Percentiles rank a stretch among this genome's conserved stretches.
Conservation (phyloP, 2,888 invertebrate genomes). For the Eudemis profundana region DNA sequence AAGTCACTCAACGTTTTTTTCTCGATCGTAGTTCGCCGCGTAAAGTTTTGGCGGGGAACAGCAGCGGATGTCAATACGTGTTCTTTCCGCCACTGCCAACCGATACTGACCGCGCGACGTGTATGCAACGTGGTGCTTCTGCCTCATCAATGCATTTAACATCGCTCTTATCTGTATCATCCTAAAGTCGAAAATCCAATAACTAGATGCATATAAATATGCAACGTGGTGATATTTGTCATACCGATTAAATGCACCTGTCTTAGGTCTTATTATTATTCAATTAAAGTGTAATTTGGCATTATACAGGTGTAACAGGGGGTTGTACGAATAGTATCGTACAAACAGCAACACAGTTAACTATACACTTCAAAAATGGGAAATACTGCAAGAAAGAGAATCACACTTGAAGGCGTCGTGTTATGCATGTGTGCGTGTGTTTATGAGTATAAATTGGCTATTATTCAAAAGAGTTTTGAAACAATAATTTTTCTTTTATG, state of each 20-base stretch:
- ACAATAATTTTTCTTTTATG: too few species aligned
- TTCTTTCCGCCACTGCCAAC: slow-evolving; percentile 43
- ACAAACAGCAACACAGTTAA: too few species aligned
- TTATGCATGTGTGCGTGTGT: too few species aligned
- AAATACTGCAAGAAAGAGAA: too few species aligned
- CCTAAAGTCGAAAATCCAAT: background rate
- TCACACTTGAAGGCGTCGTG: too few species aligned
- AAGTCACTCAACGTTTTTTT: slow-evolving; percentile 33
- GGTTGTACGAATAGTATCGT: slow-evolving; percentile 33
- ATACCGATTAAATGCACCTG: background rate
- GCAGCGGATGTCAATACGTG: slow-evolving; percentile 41
- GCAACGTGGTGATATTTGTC: slow-evolving; percentile 36
- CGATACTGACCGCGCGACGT: slow-evolving; percentile 47
- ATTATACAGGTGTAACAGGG: background rate
- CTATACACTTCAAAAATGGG: too few species aligned
- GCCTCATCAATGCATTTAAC: background rate
- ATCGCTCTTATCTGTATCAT: background rate
- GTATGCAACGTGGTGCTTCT: slow-evolving; percentile 43
- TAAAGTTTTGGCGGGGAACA: slow-evolving; percentile 47
- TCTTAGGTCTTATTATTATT: background rate
- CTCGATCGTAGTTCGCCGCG: slow-evolving; percentile 43
- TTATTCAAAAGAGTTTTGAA: too few species aligned
- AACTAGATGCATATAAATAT: background rate
- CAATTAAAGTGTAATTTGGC: slow-evolving; percentile 1
- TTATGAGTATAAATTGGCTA: too few species aligned